These are phyloP conservation scores for Electrophaes corylata DNA, from an alignment of 2,888 invertebrate species.

Conservation along the genomic window DNA sequence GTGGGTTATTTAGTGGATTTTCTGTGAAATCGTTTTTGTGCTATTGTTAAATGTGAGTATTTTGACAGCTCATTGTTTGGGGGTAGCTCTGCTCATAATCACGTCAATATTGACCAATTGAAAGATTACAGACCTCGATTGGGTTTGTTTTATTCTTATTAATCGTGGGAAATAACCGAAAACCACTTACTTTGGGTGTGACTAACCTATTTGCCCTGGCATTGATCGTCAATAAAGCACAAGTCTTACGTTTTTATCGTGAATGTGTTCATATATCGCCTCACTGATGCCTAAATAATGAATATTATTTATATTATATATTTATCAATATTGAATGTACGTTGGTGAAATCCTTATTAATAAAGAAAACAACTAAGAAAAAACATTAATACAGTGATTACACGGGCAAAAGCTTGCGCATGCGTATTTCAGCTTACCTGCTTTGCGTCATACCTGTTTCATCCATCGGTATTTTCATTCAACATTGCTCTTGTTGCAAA, in stretches of 20 bases:
- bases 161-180: neutral
- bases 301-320: neutral
- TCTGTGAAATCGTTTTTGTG: constrained; percentile 43
- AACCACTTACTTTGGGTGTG: constrained; percentile 17
- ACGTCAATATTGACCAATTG: constrained; percentile 34
- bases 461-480: constrained; percentile 39
- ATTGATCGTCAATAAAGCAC: constrained; percentile 22
- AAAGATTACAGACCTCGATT: neutral
- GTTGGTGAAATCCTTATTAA: neutral
- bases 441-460: constrained; percentile 61
- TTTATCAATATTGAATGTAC: neutral
- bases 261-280: too few species aligned
- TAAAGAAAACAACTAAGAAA: constrained; percentile 42
- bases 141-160: neutral
- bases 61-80: constrained; percentile 46
- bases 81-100: constrained; percentile 44
- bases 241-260: neutral
- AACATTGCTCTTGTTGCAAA: neutral
- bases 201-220: constrained; percentile 15
- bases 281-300: too few species aligned
- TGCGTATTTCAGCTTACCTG: constrained; percentile 48
- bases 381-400: constrained; percentile 58
- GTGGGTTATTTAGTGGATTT: constrained; percentile 46
- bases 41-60: constrained; percentile 65
- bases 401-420: constrained; percentile 51